A percentile compares a stretch with the other conserved stretches of the same genome.
These are phyloP conservation scores for Mastomys natalensis DNA, from an alignment of 2,113 vertebrate genomes.

Conservation along the genomic window DNA sequence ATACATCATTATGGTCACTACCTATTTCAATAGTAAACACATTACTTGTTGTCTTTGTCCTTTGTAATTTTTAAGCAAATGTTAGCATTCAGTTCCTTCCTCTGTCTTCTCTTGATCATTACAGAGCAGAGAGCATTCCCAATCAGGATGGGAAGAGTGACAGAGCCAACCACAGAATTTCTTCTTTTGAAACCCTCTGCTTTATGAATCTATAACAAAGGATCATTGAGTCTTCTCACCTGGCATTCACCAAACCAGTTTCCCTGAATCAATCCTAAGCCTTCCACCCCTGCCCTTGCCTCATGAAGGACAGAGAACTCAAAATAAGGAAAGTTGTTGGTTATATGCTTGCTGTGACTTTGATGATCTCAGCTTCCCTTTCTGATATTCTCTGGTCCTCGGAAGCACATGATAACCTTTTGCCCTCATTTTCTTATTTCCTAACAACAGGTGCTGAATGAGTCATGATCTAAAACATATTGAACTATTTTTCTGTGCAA, in stretches of 20 bases:
- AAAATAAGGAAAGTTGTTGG: not conserved
- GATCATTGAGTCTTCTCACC: not conserved
- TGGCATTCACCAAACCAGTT: not conserved
- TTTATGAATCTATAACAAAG: not conserved
- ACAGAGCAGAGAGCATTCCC: not conserved
- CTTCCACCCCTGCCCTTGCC: not conserved
- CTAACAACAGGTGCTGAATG: constrained; percentile 10
- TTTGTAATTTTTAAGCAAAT: not conserved
- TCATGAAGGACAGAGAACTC: not conserved
- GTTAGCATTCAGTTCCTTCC: not conserved
- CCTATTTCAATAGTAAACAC: not conserved
- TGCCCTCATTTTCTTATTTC: not conserved
- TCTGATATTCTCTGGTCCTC: not conserved
- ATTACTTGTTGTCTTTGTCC: not conserved
- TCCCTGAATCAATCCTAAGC: not conserved
- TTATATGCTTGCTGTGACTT: not conserved
- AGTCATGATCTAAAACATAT: not conserved
- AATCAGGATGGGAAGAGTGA: not conserved
- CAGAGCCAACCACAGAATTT: not conserved
- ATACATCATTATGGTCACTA: not conserved
- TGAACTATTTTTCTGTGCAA: not conserved
- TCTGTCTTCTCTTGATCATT: not conserved
- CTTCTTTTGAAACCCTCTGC: not conserved
- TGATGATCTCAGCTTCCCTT: not conserved
- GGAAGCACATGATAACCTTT: not conserved